A percentile compares a stretch with the other conserved stretches of the same genome.
phyloP scores from a whole-genome alignment of 2,797 vertebrate species.

The Thalassophryne amazonica region DNA sequence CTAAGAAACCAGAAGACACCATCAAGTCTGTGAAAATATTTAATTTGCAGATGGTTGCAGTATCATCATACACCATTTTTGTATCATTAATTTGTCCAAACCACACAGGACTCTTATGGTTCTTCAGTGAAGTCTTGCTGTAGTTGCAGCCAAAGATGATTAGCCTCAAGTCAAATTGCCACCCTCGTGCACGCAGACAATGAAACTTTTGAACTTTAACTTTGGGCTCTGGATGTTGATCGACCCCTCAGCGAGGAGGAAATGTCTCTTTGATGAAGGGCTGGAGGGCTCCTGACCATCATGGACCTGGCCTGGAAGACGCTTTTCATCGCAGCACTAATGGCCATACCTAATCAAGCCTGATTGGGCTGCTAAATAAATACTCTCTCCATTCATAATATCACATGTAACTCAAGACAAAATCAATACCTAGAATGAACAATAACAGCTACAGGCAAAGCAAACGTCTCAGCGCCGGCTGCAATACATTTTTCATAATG shows the following conservation, averaged over 20 bases:
- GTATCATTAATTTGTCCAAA: constrained; percentile 78
- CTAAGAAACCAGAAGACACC: constrained; percentile 67
- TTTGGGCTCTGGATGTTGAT: constrained; percentile 45
- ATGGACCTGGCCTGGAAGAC: constrained; percentile 63
- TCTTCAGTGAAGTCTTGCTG: constrained; percentile 67
- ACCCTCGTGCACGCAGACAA: constrained; percentile 50
- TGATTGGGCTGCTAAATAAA: constrained; percentile 73
- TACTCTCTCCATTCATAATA: constrained; percentile 66
- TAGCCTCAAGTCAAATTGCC: constrained; percentile 67
- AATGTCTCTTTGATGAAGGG: constrained; percentile 59
- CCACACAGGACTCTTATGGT: constrained; percentile 76
- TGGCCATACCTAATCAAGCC: constrained; percentile 70
- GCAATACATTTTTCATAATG: constrained; percentile 50
- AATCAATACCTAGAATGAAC: constrained; percentile 65
- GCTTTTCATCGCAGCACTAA: constrained; percentile 73
- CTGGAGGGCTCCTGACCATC: constrained; percentile 56
- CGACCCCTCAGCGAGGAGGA: constrained; percentile 52
- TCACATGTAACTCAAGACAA: constrained; percentile 66
- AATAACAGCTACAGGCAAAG: constrained; percentile 55
- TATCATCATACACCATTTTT: constrained; percentile 79
- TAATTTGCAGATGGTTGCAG: constrained; percentile 79
- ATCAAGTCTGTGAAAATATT: constrained; percentile 84
- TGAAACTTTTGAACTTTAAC: constrained; percentile 62
- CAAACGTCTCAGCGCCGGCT: constrained; percentile 48
- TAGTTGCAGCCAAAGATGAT: constrained; percentile 72